phyloP scores from a whole-genome alignment of 2,888 invertebrate species.

The Meta bourneti region DNA sequence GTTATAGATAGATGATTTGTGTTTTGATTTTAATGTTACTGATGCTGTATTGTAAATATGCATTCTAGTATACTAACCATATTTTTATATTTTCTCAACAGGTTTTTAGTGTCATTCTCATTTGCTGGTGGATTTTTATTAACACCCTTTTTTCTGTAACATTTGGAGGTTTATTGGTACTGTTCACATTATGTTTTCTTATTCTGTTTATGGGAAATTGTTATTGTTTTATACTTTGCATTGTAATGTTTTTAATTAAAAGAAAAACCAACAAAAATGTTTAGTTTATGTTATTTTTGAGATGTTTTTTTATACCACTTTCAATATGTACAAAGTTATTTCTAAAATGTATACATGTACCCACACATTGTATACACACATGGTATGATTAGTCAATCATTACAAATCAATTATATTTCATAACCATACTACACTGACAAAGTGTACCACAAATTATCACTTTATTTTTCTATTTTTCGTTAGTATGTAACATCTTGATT shows the following conservation, averaged over 20 bases:
- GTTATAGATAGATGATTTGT: too few species aligned
- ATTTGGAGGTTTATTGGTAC: neutral
- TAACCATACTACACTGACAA: too few species aligned
- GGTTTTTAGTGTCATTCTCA: conserved; percentile 5
- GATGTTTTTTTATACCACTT: neutral
- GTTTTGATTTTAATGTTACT: too few species aligned
- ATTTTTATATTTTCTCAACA: neutral
- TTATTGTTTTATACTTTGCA: neutral
- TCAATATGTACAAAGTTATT: too few species aligned
- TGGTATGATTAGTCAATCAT: too few species aligned
- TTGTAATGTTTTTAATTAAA: conserved; percentile 15
- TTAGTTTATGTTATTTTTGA: neutral
- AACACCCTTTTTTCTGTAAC: neutral
- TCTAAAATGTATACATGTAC: too few species aligned
- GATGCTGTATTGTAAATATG: too few species aligned
- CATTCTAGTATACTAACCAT: neutral
- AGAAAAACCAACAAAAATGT: neutral
- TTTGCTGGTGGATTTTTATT: neutral
- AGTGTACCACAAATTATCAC: too few species aligned
- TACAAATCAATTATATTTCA: too few species aligned
- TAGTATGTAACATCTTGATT: too few species aligned
- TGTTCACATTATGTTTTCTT: neutral
- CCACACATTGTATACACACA: too few species aligned
- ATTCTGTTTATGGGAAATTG: neutral
- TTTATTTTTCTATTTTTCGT: too few species aligned